Conservation (phyloP, 2,113 vertebrate species). For the Turdus rufiventris region DNA sequence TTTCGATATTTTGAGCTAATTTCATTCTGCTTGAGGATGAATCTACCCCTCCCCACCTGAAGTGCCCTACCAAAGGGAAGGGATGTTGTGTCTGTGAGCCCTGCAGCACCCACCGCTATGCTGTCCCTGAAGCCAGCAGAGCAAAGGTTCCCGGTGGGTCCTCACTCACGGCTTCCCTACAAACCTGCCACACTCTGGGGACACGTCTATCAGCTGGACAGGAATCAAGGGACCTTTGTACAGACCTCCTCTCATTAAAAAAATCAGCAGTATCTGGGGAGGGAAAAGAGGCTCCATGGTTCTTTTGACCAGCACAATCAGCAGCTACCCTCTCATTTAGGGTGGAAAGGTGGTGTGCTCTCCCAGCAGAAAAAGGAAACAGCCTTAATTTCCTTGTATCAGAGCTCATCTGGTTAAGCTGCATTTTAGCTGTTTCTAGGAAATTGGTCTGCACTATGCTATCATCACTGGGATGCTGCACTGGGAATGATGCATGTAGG, state of each 20-base stretch:
- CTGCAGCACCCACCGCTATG: background rate
- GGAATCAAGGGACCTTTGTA: background rate
- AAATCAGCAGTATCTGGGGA: background rate
- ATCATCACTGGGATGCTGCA: background rate
- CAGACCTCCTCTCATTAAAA: background rate
- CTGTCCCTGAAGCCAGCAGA: background rate
- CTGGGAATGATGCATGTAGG: background rate
- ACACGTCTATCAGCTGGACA: background rate
- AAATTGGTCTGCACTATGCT: background rate
- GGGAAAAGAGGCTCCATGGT: background rate
- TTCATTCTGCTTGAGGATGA: background rate
- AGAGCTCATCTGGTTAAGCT: background rate
- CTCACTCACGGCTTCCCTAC: background rate
- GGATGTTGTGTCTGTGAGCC: background rate
- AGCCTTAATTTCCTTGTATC: background rate
- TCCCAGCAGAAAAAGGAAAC: background rate
- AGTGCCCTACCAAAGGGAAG: background rate
- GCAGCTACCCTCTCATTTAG: background rate
- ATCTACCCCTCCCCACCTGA: background rate
- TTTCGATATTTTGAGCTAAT: background rate
- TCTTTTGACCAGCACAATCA: background rate
- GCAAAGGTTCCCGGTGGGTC: background rate
- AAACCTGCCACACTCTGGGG: background rate
- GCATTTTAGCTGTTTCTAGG: background rate
- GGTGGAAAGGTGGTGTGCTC: background rate